Base-by-base conservation (phyloP, 2,797 vertebrate species). In the Limnodromus scolopaceus region DNA sequence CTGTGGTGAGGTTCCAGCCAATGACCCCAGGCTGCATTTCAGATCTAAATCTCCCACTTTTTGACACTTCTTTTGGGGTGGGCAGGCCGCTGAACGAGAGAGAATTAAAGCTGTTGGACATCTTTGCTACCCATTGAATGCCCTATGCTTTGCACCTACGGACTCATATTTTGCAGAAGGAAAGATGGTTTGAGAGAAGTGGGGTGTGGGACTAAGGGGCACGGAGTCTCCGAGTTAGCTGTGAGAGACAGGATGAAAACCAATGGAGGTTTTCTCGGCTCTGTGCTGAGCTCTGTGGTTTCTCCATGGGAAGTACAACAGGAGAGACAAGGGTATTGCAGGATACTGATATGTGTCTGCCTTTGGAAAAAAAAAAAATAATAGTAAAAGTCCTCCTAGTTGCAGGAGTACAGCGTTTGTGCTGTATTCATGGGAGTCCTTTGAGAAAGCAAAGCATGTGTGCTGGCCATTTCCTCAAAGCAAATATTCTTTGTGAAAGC, bases 391-490 rank as follows among this genome's bases (percentile, higher is more conserved):
- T 39, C 38, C 41, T 92, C 51, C 17, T 65, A 51, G 66, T 57
- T 92, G 36, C 61, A 84, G 76, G 54, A 93, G 34, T 27, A 32
- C n/a, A 51, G 75, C 66, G 39, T 84, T 84, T 88, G 58, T 79
- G 57, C 88, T 87, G 30, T 79, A 28, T 87, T 69, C 28, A 14
- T 46, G 36, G 36, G 60, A 96, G 46, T 63, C 80, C 54, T 94
- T 51, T 81, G 81, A 91, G 93, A 92, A 96, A 93, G 94, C 43
- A 79, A 89, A 94, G 93, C 94, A 94, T 8, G 77, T 94, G 90
- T 93, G 77, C 70, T 96, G 94, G 92, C 84, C 81, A 71, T 92
- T 76, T 72, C 74, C 80, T 96, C 91, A 87, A 95, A 96, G 86
- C 57, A 93, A 92, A 91, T 96, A 79, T 22, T 93, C 92, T 45